phyloP scores from a whole-genome alignment of 2,113 vertebrate genomes.

The Bombycilla garrulus region DNA sequence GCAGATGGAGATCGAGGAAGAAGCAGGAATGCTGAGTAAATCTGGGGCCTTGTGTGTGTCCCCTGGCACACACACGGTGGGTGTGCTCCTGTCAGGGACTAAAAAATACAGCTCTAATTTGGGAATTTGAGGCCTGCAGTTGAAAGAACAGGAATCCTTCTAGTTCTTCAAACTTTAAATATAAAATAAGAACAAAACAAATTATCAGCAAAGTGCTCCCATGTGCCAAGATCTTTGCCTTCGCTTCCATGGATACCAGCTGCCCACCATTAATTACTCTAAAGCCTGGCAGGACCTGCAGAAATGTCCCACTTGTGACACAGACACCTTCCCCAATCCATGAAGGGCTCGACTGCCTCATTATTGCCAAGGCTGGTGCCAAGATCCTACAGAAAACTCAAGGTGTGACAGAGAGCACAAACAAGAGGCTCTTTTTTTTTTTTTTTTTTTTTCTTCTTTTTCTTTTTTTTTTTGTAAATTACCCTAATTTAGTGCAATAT shows the following conservation, averaged over 20 bases:
- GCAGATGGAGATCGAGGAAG: conserved; percentile 74
- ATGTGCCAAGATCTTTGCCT: not conserved
- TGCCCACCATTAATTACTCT: accelerated
- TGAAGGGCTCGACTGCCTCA: not conserved
- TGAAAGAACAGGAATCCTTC: not conserved
- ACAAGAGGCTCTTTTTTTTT: not conserved
- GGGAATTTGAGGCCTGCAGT: not conserved
- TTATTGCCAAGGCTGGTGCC: not conserved
- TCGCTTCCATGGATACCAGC: not conserved
- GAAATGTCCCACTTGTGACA: not conserved
- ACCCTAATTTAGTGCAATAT: not conserved
- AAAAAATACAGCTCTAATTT: not conserved
- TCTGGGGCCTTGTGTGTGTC: not conserved
- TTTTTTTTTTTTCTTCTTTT: not conserved
- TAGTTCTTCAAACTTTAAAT: not conserved
- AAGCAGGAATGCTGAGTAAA: conserved; percentile 29
- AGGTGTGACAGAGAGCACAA: not conserved
- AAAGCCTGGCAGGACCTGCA: not conserved
- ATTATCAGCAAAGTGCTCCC: not conserved
- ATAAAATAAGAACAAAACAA: not conserved
- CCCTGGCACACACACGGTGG: not conserved
- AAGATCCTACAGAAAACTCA: accelerated
- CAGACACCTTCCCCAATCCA: not conserved
- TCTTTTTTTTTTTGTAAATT: not conserved
- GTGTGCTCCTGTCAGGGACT: not conserved